Conservation (phyloP, 92 coral and sea anemone species). For the Palythoa grandiflora region DNA sequence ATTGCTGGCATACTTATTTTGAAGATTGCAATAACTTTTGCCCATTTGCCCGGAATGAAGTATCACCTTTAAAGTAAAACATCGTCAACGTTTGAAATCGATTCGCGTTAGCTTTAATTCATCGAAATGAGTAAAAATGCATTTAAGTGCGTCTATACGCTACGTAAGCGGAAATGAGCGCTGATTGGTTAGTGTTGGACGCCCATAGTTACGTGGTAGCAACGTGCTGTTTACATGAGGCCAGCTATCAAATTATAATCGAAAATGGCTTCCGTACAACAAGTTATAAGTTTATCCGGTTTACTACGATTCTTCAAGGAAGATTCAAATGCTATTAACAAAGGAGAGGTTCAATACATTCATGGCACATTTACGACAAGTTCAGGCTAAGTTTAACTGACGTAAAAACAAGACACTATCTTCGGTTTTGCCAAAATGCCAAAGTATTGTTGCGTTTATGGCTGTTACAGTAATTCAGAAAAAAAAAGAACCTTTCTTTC, state of each 20-base stretch:
- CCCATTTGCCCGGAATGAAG: no score
- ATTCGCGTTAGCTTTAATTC: no score
- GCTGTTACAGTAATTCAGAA: slow-evolving; percentile 7
- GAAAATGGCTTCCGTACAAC: slow-evolving; percentile 21
- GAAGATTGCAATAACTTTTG: no score
- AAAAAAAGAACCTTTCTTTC: neutral
- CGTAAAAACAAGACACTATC: neutral
- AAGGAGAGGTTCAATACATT: slow-evolving; percentile 30
- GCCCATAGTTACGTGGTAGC: slow-evolving; percentile 29
- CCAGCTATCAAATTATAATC: neutral
- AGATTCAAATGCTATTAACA: slow-evolving; percentile 30
- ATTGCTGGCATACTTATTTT: no score
- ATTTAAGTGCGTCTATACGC: no score
- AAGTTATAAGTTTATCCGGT: slow-evolving; percentile 32
- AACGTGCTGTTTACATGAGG: slow-evolving; percentile 11
- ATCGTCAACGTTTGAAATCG: no score
- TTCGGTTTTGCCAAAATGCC: slow-evolving; percentile 10
- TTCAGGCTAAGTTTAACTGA: slow-evolving; percentile 6
- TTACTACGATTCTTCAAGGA: slow-evolving; percentile 43
- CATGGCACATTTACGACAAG: slow-evolving; percentile 10
- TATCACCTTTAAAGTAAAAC: no score
- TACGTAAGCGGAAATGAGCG: slow-evolving; percentile 10
- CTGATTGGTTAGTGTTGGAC: slow-evolving; percentile 18
- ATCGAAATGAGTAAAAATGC: no score
- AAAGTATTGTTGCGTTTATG: slow-evolving; percentile 11